Percentiles rank a stretch among this genome's conserved stretches.
These are phyloP conservation scores for Orthosia gothica DNA, from an alignment of 2,888 invertebrate species.

Conservation along the genomic window DNA sequence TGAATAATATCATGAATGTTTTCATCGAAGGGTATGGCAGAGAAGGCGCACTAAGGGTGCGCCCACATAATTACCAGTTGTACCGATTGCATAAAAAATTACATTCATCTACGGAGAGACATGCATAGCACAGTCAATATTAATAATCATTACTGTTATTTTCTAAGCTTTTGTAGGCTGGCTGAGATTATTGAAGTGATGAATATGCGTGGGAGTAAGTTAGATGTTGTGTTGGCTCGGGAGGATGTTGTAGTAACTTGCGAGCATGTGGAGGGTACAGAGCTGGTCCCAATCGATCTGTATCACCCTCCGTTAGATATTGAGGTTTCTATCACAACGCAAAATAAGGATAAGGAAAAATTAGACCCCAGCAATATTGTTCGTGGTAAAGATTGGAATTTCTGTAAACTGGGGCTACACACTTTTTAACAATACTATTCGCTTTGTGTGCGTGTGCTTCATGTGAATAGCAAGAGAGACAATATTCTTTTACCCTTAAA, in stretches of 20 bases:
- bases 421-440: background rate
- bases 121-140: background rate
- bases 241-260: background rate
- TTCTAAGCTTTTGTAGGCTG: conserved; percentile 14
- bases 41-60: no score
- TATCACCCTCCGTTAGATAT: background rate
- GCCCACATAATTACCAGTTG: no score
- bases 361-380: background rate
- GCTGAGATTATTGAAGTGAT: conserved; percentile 14
- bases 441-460: no score
- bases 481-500: no score
- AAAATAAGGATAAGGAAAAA: background rate
- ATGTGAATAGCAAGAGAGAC: no score
- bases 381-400: background rate
- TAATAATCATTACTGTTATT: conserved; percentile 24
- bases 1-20: no score
- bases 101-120: no score
- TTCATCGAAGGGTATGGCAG: no score
- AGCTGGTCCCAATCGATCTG: background rate
- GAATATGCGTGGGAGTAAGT: conserved; percentile 15
- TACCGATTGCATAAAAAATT: no score
- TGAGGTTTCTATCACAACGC: background rate
- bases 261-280: background rate
- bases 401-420: background rate
- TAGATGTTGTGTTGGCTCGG: conserved; percentile 8